Evolutionary conservation across 1,140 invertebrate genomes (phyloP), one percentile per base, ranked within the genome.

Genomic region (Probaryconus sp.): DNA sequence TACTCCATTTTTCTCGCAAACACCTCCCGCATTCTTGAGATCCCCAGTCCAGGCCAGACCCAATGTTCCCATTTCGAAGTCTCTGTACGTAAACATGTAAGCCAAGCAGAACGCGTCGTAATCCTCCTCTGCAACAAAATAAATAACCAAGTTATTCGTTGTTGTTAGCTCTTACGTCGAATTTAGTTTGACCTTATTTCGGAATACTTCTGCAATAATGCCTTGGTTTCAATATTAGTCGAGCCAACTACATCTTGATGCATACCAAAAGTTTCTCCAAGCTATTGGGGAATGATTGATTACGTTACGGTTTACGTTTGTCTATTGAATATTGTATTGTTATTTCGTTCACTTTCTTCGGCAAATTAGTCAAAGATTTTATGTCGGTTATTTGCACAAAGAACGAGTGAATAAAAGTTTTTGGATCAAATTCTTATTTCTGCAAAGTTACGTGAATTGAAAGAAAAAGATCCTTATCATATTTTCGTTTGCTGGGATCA

Each of bases 11-110:
- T 97, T 97, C 84, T 96, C 94, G 86, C 96, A 97, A 61, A 98
- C 95, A 20, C 98, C 93, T 73, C 98, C 96, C 6, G 96, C 96
- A 85, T 97, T 97, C 80, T 97, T 97, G 9, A 97, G 88, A 86
- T 97, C 96, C 0, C 95, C 96, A 0, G 96, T 97, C 98, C 98
- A 99, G 2, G 98, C 98, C 24, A 99, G 87, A 4, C 98, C 98
- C 45, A 99, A 86, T 0, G 98, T 99, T 35, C 98, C 98, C 90
- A 98, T 98, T 84, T 98, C 96, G 84, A 99, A 99, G 86, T 99
- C 98, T 28, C 98, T 89, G 87, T 98, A 99, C 2, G 98, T 99
- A 84, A 99, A 98, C 93, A 99, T 97, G 85, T 99, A 99, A 28
- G 98, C 97, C 79, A 99, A 89, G 83, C 98, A 99, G 88, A 99